A percentile compares a stretch with the other conserved stretches of the same genome.
Conservation (phyloP, 2,113 vertebrate genomes). For the Sapayoa aenigma region DNA sequence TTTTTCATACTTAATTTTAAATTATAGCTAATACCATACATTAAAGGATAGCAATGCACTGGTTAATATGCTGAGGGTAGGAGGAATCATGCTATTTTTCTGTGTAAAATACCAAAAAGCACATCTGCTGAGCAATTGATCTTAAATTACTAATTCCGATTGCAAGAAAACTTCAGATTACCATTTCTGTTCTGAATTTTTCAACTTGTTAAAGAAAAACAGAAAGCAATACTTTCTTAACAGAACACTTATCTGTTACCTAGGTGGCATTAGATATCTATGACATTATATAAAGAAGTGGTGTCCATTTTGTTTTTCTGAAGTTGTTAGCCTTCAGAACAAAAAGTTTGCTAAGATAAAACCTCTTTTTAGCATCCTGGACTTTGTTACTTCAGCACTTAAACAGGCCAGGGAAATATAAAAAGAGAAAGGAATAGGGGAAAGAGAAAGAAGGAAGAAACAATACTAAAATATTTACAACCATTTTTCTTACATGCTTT, state of each 20-base stretch:
- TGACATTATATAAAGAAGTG: neutral
- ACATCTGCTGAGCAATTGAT: slow-evolving; percentile 40
- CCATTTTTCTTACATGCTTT: slow-evolving; percentile 70
- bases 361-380: neutral
- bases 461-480: slow-evolving; percentile 73
- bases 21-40: slow-evolving; percentile 12
- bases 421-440: neutral
- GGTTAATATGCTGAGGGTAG: slow-evolving; percentile 11
- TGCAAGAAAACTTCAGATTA: slow-evolving; percentile 56
- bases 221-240: slow-evolving; percentile 24
- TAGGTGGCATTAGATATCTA: slow-evolving; percentile 28
- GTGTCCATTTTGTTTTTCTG: slow-evolving; percentile 52
- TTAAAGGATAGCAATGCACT: slow-evolving; percentile 33
- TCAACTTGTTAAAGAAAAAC: slow-evolving; percentile 44
- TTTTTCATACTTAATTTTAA: slow-evolving; percentile 42
- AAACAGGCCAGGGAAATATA: slow-evolving; percentile 47
- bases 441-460: neutral
- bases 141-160: slow-evolving; percentile 64
- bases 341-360: slow-evolving; percentile 22
- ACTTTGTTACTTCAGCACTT: slow-evolving; percentile 70
- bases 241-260: neutral
- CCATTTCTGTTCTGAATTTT: slow-evolving; percentile 28
- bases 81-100: slow-evolving; percentile 9
- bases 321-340: slow-evolving; percentile 34
- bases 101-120: slow-evolving; percentile 55